phyloP scores from a whole-genome alignment of 2,113 vertebrate genomes.

The Varanus komodoensis region DNA sequence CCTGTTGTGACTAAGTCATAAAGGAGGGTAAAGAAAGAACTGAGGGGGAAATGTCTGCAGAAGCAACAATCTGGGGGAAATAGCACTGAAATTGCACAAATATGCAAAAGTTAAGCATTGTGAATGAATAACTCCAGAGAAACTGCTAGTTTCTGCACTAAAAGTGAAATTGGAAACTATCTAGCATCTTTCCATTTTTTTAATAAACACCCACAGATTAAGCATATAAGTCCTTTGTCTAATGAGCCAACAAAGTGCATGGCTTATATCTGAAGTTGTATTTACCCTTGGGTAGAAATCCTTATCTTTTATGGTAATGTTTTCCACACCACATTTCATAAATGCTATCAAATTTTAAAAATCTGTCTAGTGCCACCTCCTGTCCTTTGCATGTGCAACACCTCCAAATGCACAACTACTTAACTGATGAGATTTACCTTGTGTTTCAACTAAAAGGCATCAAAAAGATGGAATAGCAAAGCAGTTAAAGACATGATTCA shows the following conservation, averaged over 20 bases:
- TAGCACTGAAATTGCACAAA: background rate
- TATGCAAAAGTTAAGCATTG: background rate
- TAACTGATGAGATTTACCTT: background rate
- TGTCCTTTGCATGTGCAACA: background rate
- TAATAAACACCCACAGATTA: background rate
- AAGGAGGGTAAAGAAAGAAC: background rate
- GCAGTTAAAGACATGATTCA: constrained; percentile 12
- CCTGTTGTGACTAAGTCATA: background rate
- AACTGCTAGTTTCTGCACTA: background rate
- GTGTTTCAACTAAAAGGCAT: background rate
- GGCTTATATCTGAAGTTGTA: background rate
- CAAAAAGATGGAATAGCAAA: background rate
- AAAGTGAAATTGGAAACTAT: background rate
- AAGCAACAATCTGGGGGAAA: background rate
- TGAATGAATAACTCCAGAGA: background rate
- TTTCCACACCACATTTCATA: background rate
- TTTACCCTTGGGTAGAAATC: background rate
- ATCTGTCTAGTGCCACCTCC: constrained; percentile 3
- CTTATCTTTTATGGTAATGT: background rate
- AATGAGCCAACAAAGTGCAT: background rate
- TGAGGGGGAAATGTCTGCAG: background rate
- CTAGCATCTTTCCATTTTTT: background rate
- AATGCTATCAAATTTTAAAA: background rate
- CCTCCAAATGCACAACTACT: background rate
- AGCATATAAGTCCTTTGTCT: too few relatives aligned